phyloP scores from a whole-genome alignment of 2,888 invertebrate species.

The Saturnia japonica region DNA sequence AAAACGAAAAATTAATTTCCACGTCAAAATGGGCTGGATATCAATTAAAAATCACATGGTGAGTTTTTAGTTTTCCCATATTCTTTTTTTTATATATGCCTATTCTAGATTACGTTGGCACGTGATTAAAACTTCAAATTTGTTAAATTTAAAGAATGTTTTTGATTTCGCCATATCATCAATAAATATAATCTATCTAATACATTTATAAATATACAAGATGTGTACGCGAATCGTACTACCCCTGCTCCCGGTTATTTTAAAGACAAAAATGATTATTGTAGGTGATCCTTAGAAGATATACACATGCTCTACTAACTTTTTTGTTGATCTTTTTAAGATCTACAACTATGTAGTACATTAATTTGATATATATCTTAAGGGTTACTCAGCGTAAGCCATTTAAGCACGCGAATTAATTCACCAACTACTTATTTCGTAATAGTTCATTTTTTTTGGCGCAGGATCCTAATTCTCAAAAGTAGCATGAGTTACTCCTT shows the following conservation, averaged over 20 bases:
- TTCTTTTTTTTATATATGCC: background rate
- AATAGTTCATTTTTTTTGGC: too few relatives aligned
- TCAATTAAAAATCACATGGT: conserved; percentile 80
- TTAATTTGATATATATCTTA: too few relatives aligned
- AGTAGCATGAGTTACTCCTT: too few relatives aligned
- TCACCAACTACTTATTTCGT: too few relatives aligned
- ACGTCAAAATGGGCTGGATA: conserved; percentile 77
- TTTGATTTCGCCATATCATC: background rate
- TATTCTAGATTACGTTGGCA: background rate
- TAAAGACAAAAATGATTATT: too few relatives aligned
- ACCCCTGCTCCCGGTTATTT: background rate
- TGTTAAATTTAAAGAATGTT: background rate
- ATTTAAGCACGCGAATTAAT: too few relatives aligned
- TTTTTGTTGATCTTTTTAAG: too few relatives aligned
- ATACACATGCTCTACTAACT: too few relatives aligned
- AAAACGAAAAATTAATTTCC: conserved; percentile 62
- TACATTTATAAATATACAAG: background rate
- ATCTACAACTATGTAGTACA: too few relatives aligned
- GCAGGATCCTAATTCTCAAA: too few relatives aligned
- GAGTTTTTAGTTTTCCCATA: background rate
- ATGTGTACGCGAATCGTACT: background rate
- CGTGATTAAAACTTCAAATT: background rate
- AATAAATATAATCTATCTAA: background rate
- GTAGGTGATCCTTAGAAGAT: too few relatives aligned
- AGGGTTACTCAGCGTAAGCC: too few relatives aligned